phyloP scores from a whole-genome alignment of 2,797 vertebrate genomes.

The Peromyscus aztecus region DNA sequence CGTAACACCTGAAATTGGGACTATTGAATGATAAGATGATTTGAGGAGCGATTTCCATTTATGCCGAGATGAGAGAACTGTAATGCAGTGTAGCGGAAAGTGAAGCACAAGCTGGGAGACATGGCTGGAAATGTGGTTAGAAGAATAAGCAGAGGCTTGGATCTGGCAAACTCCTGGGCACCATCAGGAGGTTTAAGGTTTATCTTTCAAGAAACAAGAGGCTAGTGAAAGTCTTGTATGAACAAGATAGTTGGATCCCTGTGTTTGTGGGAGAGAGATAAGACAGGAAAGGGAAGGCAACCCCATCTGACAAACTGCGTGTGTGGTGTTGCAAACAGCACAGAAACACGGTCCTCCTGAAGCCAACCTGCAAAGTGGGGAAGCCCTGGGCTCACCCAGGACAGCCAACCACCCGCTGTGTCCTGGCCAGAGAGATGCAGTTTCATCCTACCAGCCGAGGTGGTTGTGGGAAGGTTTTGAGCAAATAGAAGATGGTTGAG shows the following conservation, averaged over 20 bases:
- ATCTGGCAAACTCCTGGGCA: background rate
- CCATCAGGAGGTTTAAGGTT: background rate
- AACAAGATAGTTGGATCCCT: background rate
- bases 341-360: background rate
- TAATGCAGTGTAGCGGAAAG: background rate
- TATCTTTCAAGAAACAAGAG: conserved; percentile 4
- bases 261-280: background rate
- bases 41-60: background rate
- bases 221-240: background rate
- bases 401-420: background rate
- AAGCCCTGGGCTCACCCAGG: background rate
- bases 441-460: background rate
- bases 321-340: background rate
- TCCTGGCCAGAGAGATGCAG: background rate
- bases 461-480: background rate
- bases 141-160: background rate
- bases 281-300: background rate
- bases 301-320: accelerated
- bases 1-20: background rate
- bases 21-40: background rate
- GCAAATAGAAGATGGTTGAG: background rate
- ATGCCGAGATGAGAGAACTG: background rate
- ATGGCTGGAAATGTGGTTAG: background rate
- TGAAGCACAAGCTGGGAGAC: background rate
- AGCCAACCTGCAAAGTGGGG: background rate